Base-by-base conservation (phyloP, 2,113 vertebrate species). In the Rhinogobius similis region DNA sequence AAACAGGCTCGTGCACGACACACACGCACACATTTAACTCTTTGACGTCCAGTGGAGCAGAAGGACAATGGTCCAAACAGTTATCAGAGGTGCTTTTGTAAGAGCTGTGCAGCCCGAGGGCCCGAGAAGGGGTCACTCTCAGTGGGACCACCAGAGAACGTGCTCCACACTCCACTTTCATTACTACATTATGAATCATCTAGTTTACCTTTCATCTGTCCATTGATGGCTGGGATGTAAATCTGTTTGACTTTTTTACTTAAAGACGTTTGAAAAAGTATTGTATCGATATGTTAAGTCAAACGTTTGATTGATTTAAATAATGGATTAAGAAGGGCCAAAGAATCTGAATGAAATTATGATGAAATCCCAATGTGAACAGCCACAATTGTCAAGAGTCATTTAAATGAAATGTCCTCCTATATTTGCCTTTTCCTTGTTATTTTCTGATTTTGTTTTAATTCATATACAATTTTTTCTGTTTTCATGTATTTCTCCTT, bases 11-110 rank as follows among this genome's bases (percentile, higher is more conserved):
- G 29, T 32, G 65, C 62, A n/a, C 58, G 52, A 29, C 63, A 52
- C 62, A 46, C 58, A 76, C 46, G 75, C 72, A 79, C 50, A 14
- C n/a, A 44, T 36, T 83, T 86, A 78, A 90, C 77, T 77, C 83
- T 86, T 88, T 89, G 70, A 75, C 71, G 73, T 3, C 70, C 75
- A 74, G 9, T 82, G 81, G 67, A 82, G 87, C 91, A 91, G 86
- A 87, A 90, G 73, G 62, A 87, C 75, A 83, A 83, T 68, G 56
- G 66, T 32, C 69, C 9, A 29, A 66, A 69, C 82, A 82, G 63
- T 69, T 69, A 24, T 21, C 69, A 67, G 1, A 68, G 69, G 65
- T 59, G 58, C 48, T 66, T 84, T 87, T 90, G 87, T 90, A 32
- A 53, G 24, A 5, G 0, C 11, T 39, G 10, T 10, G 12, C 16